These are phyloP conservation scores for Actinia equina DNA, from an alignment of 64 coral and sea anemone species.

Conservation along the genomic window DNA sequence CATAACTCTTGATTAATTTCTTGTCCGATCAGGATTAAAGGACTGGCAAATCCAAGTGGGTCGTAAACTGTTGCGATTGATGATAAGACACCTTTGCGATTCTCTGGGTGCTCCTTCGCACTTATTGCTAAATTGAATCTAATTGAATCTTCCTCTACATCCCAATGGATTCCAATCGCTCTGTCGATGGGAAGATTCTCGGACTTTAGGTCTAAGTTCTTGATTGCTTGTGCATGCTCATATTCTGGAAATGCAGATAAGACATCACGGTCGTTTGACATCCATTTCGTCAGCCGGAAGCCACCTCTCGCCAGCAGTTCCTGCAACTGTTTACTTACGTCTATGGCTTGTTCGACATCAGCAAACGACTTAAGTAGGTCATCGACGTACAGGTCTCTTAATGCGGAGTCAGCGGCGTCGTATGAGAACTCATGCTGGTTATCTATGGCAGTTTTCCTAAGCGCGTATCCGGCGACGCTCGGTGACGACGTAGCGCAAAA, in stretches of 20 bases:
- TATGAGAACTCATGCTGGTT: constrained; percentile 24
- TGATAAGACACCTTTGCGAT: constrained; percentile 39
- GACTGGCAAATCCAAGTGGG: constrained; percentile 62
- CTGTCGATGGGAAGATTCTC: constrained; percentile 38
- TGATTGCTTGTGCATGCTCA: too few relatives aligned
- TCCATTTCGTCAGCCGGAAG: too few relatives aligned
- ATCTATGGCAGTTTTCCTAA: constrained; percentile 49
- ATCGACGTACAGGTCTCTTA: constrained; percentile 74
- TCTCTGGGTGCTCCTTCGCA: constrained; percentile 32
- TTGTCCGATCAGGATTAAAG: constrained; percentile 43
- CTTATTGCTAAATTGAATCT: constrained; percentile 28
- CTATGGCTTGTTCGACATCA: constrained; percentile 30
- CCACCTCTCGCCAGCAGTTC: constrained; percentile 47
- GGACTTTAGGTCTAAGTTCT: constrained; percentile 43
- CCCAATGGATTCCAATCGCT: constrained; percentile 50
- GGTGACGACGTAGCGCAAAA: constrained; percentile 49
- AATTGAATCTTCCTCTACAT: constrained; percentile 48
- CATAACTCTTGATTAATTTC: constrained; percentile 56
- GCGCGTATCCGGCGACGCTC: constrained; percentile 58
- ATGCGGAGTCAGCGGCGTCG: constrained; percentile 31
- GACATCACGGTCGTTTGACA: too few relatives aligned
- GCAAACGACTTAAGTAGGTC: constrained; percentile 70
- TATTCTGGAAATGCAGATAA: too few relatives aligned
- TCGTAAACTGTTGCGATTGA: constrained; percentile 48
- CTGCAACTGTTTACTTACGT: constrained; percentile 31